Conservation (phyloP, 2,888 invertebrate species). For the Napeogenes sylphis region DNA sequence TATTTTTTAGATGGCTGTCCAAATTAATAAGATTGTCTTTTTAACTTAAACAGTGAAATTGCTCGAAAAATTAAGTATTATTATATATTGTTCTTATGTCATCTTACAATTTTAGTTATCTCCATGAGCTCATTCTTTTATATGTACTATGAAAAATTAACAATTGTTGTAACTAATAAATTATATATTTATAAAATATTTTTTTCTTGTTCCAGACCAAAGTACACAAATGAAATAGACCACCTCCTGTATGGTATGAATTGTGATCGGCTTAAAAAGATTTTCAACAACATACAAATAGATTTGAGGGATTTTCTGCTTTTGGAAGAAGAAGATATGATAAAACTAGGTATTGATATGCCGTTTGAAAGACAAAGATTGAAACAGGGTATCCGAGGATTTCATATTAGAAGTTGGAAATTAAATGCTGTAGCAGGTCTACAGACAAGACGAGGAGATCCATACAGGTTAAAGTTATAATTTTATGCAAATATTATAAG, state of each 20-base stretch:
- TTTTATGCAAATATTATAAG: too few relatives aligned
- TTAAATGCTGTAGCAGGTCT: conserved; percentile 63
- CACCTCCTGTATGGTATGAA: conserved; percentile 79
- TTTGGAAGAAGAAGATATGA: conserved; percentile 76
- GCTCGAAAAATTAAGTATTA: too few relatives aligned
- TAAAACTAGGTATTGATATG: conserved; percentile 76
- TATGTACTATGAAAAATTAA: too few relatives aligned
- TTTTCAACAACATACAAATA: conserved; percentile 70
- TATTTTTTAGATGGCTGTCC: too few relatives aligned
- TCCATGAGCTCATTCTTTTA: too few relatives aligned
- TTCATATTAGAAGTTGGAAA: conserved; percentile 79
- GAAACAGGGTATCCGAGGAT: conserved; percentile 71
- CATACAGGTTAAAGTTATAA: conserved; percentile 53
- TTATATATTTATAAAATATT: background rate
- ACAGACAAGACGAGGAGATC: conserved; percentile 55
- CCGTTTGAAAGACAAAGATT: conserved; percentile 79
- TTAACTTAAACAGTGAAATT: too few relatives aligned
- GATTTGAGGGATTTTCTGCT: conserved; percentile 77
- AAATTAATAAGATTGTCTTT: too few relatives aligned
- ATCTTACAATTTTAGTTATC: too few relatives aligned
- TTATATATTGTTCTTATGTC: too few relatives aligned
- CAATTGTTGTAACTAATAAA: too few relatives aligned
- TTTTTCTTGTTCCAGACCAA: conserved; percentile 54
- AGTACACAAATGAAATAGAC: conserved; percentile 73
- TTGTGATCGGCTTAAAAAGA: conserved; percentile 68